Evolutionary conservation across 2,797 vertebrate genomes (phyloP).

Genomic region (Orientallactaga sibirica): DNA sequence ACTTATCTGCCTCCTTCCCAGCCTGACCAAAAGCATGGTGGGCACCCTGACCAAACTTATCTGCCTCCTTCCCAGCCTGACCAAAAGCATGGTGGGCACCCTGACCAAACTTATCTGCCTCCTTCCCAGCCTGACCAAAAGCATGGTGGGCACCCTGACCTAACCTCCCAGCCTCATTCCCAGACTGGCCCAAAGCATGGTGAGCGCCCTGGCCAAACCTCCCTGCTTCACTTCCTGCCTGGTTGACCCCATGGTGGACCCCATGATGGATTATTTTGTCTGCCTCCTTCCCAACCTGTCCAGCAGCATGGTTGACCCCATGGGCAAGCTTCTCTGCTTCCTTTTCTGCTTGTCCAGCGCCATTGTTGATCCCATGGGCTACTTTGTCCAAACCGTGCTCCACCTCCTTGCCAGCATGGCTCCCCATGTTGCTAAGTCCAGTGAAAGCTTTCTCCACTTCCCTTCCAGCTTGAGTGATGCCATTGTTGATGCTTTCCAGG

Average conservation of each 20-base stretch:
- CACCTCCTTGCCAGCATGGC: slow-evolving; percentile 73
- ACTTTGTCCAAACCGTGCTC: slow-evolving; percentile 79
- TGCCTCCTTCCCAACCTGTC: slow-evolving; percentile 82
- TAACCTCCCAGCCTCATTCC: neutral
- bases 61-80: neutral
- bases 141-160: neutral
- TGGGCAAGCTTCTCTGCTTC: slow-evolving; percentile 78
- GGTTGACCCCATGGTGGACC: neutral
- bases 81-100: neutral
- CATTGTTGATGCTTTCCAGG: slow-evolving; percentile 82
- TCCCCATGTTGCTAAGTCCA: slow-evolving; percentile 78
- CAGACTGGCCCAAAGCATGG: neutral
- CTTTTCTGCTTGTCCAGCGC: slow-evolving; percentile 71
- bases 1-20: neutral
- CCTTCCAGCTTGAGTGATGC: slow-evolving; percentile 83
- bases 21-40: neutral
- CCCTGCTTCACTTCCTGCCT: slow-evolving; percentile 17
- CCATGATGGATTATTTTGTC: slow-evolving; percentile 75
- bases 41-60: neutral
- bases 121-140: neutral
- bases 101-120: slow-evolving; percentile 48
- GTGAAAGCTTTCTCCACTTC: slow-evolving; percentile 82
- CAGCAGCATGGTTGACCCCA: slow-evolving; percentile 76
- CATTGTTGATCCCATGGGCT: slow-evolving; percentile 72
- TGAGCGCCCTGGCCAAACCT: slow-evolving; percentile 51